Evolutionary conservation across 2,797 vertebrate species (phyloP), one percentile per base, ranked within the genome.

Genomic region (Poeciliopsis infans): DNA sequence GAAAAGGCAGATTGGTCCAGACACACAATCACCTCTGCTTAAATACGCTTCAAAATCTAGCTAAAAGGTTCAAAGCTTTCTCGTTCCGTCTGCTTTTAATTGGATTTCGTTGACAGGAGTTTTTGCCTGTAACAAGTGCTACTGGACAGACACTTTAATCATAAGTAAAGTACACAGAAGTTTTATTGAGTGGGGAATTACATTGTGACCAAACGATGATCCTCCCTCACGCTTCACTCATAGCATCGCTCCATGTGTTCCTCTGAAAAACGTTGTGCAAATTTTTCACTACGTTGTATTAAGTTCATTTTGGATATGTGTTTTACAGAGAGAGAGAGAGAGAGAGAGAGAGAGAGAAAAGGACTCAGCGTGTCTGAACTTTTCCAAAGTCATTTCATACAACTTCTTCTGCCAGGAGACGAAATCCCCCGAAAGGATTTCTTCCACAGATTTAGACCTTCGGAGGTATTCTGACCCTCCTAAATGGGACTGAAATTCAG

Each of bases 101-200:
- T 91, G 88, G 84, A 89, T 92, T 93, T 86, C 70, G 85, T 88
- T 89, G 83, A 89, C 80, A 84, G 89, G 81, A 85, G 83, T 89
- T 85, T 39, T 86, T 87, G 84, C 80, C 53, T n/a, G 53, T n/a
- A 55, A n/a, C 10, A 86, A 84, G 57, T 8, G 8, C 33, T 57
- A 36, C n/a, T 55, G 16, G 78, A 76, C 43, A 33, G 41, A 5
- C 43, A 46, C 74, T 84, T 81, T 55, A 79, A 83, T 90, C 73
- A 83, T 5, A 66, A 87, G 77, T 72, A 78, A 88, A 90, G 76
- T 82, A 85, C 59, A 81, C 78, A 82, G 77, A 86, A 51, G 11
- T 82, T 84, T 79, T 15, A 79, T 73, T 83, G 85, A 69, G 85
- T 87, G 72, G 16, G 28, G 84, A 88, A 87, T 85, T 53, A 72